Percentiles rank a stretch among this genome's conserved stretches.
phyloP scores from a whole-genome alignment of 2,113 vertebrate species.

The Delphinus delphis region DNA sequence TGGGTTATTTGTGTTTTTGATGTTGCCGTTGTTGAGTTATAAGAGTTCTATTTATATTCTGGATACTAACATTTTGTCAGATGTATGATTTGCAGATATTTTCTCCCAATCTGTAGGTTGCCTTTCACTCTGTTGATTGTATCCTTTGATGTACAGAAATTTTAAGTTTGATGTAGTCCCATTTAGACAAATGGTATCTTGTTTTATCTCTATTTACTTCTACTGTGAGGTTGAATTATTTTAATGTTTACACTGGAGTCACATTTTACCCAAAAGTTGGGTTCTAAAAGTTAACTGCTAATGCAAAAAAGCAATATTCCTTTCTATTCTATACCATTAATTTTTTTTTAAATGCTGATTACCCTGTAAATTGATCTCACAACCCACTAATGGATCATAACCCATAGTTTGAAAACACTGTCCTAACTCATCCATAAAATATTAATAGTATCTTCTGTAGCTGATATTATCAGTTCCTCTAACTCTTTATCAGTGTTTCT shows the following conservation, averaged over 20 bases:
- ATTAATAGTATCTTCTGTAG: background rate
- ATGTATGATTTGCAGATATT: background rate
- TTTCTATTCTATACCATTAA: background rate
- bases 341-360: background rate
- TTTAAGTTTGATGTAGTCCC: background rate
- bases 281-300: background rate
- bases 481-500: background rate
- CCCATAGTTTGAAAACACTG: background rate
- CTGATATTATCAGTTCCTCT: background rate
- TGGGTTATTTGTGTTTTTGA: background rate
- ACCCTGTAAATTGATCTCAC: slow-evolving; percentile 29
- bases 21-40: background rate
- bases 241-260: background rate
- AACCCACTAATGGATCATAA: background rate
- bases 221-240: background rate
- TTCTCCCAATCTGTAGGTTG: background rate
- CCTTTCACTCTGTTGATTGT: background rate
- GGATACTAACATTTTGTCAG: background rate
- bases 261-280: background rate
- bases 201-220: background rate
- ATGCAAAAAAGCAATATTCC: background rate
- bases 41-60: background rate
- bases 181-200: background rate
- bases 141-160: background rate
- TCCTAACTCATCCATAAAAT: background rate